phyloP scores from a whole-genome alignment of 2,888 invertebrate species.

The Polymixis lichenea region DNA sequence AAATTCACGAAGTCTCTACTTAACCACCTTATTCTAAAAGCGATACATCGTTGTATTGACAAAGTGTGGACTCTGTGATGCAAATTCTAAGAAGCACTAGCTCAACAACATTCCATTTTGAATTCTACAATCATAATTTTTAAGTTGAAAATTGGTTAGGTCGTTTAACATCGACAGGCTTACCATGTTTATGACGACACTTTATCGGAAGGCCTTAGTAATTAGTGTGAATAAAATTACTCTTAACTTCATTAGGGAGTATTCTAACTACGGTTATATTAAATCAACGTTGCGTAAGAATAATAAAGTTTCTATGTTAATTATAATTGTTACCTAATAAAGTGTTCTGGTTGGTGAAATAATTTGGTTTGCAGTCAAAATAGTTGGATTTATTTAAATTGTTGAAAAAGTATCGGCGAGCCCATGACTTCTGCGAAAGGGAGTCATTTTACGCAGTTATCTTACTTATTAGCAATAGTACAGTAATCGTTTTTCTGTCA shows the following conservation, averaged over 20 bases:
- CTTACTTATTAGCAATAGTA: background rate
- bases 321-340: constrained; percentile 49
- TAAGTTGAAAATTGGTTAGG: constrained; percentile 43
- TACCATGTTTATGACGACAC: constrained; percentile 58
- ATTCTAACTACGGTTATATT: constrained; percentile 48
- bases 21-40: constrained; percentile 21
- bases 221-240: constrained; percentile 68
- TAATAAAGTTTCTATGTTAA: constrained; percentile 60
- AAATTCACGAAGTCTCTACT: constrained; percentile 31
- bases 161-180: constrained; percentile 23
- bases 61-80: constrained; percentile 38
- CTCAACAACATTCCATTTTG: constrained; percentile 24
- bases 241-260: constrained; percentile 62
- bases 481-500: background rate
- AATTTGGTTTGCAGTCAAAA: constrained; percentile 19
- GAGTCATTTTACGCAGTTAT: background rate
- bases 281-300: constrained; percentile 56
- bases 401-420: background rate
- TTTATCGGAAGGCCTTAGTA: constrained; percentile 56
- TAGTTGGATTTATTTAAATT: constrained; percentile 17
- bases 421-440: background rate
- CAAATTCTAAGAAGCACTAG: constrained; percentile 47
- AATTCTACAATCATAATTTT: constrained; percentile 35
- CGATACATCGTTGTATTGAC: constrained; percentile 51
- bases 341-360: constrained; percentile 32